These are phyloP conservation scores for Strigamia transsilvanica DNA, from an alignment of 2,888 invertebrate genomes.

Conservation along the genomic window DNA sequence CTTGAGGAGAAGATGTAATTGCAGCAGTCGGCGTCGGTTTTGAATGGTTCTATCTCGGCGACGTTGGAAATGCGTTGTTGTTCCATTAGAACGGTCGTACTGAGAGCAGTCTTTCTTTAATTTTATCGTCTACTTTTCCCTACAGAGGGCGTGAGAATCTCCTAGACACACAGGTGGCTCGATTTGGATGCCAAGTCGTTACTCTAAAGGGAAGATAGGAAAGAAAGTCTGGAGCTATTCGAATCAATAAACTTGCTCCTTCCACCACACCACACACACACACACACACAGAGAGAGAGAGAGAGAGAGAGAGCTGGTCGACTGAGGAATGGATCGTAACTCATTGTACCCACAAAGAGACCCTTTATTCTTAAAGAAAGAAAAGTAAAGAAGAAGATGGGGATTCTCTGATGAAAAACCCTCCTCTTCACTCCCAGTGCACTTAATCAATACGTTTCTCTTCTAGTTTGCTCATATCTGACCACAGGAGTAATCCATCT, in stretches of 20 bases:
- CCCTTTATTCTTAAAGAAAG: slow-evolving; percentile 49
- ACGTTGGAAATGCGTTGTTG: slow-evolving; percentile 41
- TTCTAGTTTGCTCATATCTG: slow-evolving; percentile 10
- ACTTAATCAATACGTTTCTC: slow-evolving; percentile 12
- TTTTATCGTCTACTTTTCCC: slow-evolving; percentile 47
- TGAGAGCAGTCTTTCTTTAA: slow-evolving; percentile 43
- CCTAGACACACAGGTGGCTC: slow-evolving; percentile 48
- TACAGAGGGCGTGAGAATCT: slow-evolving; percentile 47
- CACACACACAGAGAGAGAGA: too few relatives aligned
- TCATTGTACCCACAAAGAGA: slow-evolving; percentile 49
- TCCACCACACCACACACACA: slow-evolving; percentile 5
- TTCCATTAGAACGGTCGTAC: slow-evolving; percentile 43
- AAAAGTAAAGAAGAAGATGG: slow-evolving; percentile 32
- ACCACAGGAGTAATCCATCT: slow-evolving; percentile 23
- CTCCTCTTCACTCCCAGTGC: not conserved
- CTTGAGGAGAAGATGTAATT: slow-evolving; percentile 29
- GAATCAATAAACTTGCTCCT: slow-evolving; percentile 40
- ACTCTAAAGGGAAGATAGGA: slow-evolving; percentile 42
- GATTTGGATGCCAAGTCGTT: slow-evolving; percentile 49
- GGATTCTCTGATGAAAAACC: slow-evolving; percentile 35
- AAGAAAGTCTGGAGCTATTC: slow-evolving; percentile 48
- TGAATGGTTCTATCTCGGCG: slow-evolving; percentile 47
- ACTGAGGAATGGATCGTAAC: slow-evolving; percentile 47
- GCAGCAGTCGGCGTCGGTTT: slow-evolving; percentile 36
- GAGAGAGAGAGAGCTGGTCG: not conserved